phyloP scores from a whole-genome alignment of 1,140 invertebrate genomes.

The Cardiocondyla obscurior region DNA sequence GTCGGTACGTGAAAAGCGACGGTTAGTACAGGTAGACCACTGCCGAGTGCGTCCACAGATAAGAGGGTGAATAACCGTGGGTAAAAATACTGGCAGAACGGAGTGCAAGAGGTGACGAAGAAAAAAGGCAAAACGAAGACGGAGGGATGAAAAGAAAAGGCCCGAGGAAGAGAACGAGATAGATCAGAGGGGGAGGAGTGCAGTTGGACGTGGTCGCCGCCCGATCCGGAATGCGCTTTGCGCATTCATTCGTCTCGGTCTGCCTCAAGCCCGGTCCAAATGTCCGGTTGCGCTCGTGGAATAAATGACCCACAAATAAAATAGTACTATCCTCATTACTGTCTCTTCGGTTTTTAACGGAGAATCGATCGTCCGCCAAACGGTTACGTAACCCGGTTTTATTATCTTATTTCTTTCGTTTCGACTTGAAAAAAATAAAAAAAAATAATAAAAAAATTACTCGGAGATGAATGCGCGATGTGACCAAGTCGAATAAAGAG shows the following conservation, averaged over 20 bases:
- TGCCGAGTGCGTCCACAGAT: slow-evolving; percentile 73
- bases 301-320: slow-evolving; percentile 82
- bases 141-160: slow-evolving; percentile 44
- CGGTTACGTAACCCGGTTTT: neutral
- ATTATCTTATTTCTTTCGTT: neutral
- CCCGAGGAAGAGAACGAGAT: slow-evolving; percentile 34
- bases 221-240: slow-evolving; percentile 79
- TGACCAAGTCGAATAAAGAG: neutral
- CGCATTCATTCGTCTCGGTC: slow-evolving; percentile 73
- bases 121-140: slow-evolving; percentile 32
- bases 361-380: neutral
- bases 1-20: slow-evolving; percentile 1
- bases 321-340: slow-evolving; percentile 79
- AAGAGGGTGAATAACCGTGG: slow-evolving; percentile 82
- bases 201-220: slow-evolving; percentile 75
- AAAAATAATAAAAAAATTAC: neutral
- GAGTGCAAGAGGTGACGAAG: slow-evolving; percentile 50
- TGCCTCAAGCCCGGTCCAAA: slow-evolving; percentile 72
- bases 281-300: slow-evolving; percentile 73
- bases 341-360: slow-evolving; percentile 43
- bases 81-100: slow-evolving; percentile 80
- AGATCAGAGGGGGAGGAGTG: slow-evolving; percentile 46
- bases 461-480: too few relatives aligned
- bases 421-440: neutral
- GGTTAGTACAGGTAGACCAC: slow-evolving; percentile 65